These are phyloP conservation scores for Indri indri DNA, from an alignment of 2,113 vertebrate genomes.

Conservation along the genomic window DNA sequence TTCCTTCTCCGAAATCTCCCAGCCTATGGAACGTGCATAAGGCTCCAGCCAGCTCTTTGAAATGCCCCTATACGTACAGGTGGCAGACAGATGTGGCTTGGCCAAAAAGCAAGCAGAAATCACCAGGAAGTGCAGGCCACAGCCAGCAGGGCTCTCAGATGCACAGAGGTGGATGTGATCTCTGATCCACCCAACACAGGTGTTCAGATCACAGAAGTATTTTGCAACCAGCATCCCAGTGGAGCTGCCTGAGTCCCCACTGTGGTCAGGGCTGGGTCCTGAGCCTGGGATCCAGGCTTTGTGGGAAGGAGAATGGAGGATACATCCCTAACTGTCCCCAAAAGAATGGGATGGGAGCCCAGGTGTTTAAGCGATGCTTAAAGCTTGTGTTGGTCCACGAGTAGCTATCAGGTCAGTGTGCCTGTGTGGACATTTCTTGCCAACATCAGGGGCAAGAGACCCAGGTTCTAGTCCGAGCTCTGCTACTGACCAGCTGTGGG, in stretches of 20 bases:
- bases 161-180: background rate
- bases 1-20: background rate
- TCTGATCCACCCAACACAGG: background rate
- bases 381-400: background rate
- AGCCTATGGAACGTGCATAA: background rate
- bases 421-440: no score
- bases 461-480: background rate
- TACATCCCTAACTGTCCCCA: background rate
- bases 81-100: background rate
- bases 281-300: background rate
- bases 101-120: background rate
- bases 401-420: accelerated
- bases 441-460: background rate
- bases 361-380: background rate
- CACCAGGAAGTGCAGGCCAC: background rate
- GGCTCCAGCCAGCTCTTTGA: background rate
- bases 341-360: background rate
- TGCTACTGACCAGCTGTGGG: background rate
- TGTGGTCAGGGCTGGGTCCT: background rate
- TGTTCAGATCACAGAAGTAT: background rate
- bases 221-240: background rate
- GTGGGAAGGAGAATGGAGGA: background rate
- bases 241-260: accelerated
- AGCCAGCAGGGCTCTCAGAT: background rate
- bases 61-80: background rate